These are phyloP conservation scores for Goniozus legneri DNA, from an alignment of 1,140 invertebrate species.

Conservation along the genomic window DNA sequence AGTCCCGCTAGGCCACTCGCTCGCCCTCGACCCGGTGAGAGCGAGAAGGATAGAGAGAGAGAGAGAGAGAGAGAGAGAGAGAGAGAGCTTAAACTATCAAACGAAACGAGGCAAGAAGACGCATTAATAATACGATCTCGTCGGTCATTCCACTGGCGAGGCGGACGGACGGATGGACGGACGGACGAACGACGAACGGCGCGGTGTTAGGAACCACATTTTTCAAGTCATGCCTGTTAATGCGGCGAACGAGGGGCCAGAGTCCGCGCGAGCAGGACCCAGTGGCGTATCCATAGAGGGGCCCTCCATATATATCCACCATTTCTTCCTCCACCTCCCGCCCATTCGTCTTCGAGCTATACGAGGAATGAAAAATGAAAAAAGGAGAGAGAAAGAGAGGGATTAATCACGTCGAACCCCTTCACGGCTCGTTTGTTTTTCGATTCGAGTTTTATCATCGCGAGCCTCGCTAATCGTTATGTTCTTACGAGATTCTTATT, in stretches of 20 bases:
- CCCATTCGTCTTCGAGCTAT: too few species aligned
- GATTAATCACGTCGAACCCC: too few species aligned
- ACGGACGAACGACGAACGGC: slow-evolving; percentile 29
- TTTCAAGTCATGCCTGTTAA: slow-evolving; percentile 51
- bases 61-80: too few species aligned
- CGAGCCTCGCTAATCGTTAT: too few species aligned
- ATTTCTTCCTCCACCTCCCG: too few species aligned
- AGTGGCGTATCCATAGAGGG: slow-evolving; percentile 34
- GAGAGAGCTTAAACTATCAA: slow-evolving; percentile 25
- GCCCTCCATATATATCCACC: slow-evolving; percentile 4
- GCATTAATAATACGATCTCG: slow-evolving; percentile 41
- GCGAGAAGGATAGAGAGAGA: too few species aligned
- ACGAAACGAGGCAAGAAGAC: slow-evolving; percentile 35
- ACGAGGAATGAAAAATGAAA: too few species aligned
- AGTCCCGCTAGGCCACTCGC: slow-evolving; percentile 7
- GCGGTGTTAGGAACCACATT: slow-evolving; percentile 47
- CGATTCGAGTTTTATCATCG: too few species aligned
- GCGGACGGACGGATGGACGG: slow-evolving; percentile 27
- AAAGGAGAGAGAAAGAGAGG: too few species aligned
- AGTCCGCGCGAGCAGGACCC: neutral
- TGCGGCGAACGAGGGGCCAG: slow-evolving; percentile 39
- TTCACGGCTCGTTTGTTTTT: too few species aligned
- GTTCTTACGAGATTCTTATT: too few species aligned
- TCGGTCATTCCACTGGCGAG: slow-evolving; percentile 28
- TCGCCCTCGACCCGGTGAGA: neutral